Evolutionary conservation across 2,797 vertebrate genomes (phyloP).

Genomic region (Squalus acanthias): DNA sequence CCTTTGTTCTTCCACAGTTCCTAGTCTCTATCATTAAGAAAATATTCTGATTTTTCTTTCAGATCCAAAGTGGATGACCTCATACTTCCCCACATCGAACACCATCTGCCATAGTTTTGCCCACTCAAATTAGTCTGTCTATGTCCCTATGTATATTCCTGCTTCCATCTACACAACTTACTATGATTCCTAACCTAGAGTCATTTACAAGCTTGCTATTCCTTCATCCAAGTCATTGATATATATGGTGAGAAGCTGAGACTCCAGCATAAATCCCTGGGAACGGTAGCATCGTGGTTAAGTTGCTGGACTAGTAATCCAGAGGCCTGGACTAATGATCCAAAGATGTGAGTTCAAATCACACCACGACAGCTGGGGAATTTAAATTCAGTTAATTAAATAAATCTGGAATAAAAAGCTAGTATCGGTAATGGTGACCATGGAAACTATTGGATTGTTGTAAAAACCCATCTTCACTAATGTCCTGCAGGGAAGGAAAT

Average conservation of each 20-base stretch:
- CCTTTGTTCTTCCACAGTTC: background rate
- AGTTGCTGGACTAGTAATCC: too few species aligned
- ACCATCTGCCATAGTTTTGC: background rate
- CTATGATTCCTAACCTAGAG: background rate
- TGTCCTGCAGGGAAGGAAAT: too few species aligned
- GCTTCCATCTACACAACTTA: background rate
- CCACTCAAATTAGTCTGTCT: background rate
- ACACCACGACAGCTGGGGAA: too few species aligned
- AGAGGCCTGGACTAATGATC: too few species aligned
- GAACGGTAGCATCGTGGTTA: background rate
- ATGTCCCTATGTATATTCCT: background rate
- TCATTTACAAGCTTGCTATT: background rate
- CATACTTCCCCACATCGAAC: background rate
- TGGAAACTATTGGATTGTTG: too few species aligned
- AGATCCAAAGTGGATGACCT: background rate
- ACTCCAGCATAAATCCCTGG: background rate
- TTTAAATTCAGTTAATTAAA: too few species aligned
- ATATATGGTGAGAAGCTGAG: background rate
- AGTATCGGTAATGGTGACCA: too few species aligned
- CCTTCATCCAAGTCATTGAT: background rate
- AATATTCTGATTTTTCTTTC: background rate
- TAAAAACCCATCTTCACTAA: too few species aligned
- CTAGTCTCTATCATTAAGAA: background rate
- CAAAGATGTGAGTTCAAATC: too few species aligned
- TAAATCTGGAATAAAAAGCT: too few species aligned